These are phyloP conservation scores for Crypturellus undulatus DNA, from an alignment of 2,113 vertebrate genomes.

Conservation along the genomic window DNA sequence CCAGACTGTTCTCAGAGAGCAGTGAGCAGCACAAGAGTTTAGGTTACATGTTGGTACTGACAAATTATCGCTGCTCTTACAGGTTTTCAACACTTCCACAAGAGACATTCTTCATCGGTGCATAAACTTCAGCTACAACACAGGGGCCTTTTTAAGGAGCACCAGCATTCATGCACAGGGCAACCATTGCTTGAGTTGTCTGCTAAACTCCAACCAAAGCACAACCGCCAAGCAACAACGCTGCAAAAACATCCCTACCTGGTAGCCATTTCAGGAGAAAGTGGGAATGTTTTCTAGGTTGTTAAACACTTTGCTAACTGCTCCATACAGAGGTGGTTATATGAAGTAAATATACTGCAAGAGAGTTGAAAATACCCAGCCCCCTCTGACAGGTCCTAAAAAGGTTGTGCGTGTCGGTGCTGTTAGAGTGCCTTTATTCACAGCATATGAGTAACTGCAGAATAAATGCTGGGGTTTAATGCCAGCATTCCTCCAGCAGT, in stretches of 20 bases:
- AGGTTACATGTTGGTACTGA: constrained; percentile 13
- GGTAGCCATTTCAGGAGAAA: not conserved
- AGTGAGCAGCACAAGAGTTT: not conserved
- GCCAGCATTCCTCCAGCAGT: not conserved
- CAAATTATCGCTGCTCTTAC: not conserved
- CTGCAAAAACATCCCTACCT: not conserved
- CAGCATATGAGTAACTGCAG: not conserved
- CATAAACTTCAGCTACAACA: not conserved
- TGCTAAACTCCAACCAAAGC: not conserved
- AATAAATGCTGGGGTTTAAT: not conserved
- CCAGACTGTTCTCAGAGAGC: constrained; percentile 14
- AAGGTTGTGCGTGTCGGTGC: not conserved
- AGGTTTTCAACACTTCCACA: not conserved
- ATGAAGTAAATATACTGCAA: not conserved
- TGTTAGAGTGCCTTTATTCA: not conserved
- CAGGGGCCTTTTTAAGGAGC: not conserved
- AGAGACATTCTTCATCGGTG: constrained; percentile 5
- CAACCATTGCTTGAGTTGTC: not conserved
- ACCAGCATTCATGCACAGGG: not conserved
- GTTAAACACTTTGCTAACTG: not conserved
- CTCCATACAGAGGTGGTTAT: not conserved
- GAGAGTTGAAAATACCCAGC: not conserved
- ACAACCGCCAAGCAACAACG: not conserved
- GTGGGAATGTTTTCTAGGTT: not conserved
- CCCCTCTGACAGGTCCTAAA: not conserved